Base-by-base conservation (phyloP, 2,113 vertebrate species). In the Hemicordylus capensis region DNA sequence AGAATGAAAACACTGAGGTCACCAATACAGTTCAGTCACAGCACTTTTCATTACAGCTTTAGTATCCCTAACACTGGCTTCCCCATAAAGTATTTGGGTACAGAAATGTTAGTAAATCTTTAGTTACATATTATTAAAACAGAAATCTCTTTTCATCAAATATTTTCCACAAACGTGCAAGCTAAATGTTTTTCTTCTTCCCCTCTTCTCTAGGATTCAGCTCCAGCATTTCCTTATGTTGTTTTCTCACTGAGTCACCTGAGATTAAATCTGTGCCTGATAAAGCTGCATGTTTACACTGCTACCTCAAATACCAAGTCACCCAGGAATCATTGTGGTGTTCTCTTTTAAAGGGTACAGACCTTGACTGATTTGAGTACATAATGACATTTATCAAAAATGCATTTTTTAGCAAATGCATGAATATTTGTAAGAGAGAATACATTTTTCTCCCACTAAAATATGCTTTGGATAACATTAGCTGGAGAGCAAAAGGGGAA, bases 301-400 rank as follows among this genome's bases (percentile, higher is more conserved):
- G 87, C 66, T 91, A 70, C 86, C 86, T 90, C 81, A 90, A 95
- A 94, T 94, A 94, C 84, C 85, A 89, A 0, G 89, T 77, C 90
- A 92, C 92, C 76, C 69, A 93, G 90, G 91, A 94, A 91, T 91
- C 83, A 79, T 88, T 92, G 20, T 34, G 42, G 9, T 90, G 88
- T 89, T 92, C 90, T 89, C 87, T 92, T 91, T 91, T 91, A 92
- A 93, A 91, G 89, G 89, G 69, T 93, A 93, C 7, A 90, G 64
- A 61, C 59, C 79, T 54, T 54, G 0, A 89, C 87, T 91, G 90
- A 93, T 94, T 94, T 90, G 88, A 85, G 85, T 4, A 76, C 87
- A 88, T 89, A 90, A 37, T 91, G 89, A 90, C 90, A 92, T 95
- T 94, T 94, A 89, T 86, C n/a, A 44, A 37, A 94, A 94, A 88